phyloP scores from a whole-genome alignment of 2,113 vertebrate genomes.

The Trochalopteron elliotii region DNA sequence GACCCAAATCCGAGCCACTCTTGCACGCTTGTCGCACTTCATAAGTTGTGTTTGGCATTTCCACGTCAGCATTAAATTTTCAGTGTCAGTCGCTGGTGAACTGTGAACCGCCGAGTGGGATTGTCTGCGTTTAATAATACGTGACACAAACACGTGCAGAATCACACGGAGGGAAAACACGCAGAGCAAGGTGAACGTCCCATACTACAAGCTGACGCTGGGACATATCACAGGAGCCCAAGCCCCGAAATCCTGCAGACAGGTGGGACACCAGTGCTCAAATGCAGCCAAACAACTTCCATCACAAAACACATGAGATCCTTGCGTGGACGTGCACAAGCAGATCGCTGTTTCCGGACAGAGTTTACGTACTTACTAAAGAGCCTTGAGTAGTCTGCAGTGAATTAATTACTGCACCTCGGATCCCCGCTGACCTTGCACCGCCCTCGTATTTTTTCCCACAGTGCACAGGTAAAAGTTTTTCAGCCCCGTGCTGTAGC shows the following conservation, averaged over 20 bases:
- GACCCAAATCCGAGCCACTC: background rate
- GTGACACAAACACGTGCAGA: fast-evolving
- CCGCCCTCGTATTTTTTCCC: background rate
- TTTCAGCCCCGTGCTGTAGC: background rate
- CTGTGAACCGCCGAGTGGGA: background rate
- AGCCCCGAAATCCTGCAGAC: background rate
- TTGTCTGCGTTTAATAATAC: background rate
- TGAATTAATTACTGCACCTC: background rate
- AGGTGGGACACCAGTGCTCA: no score
- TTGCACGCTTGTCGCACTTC: background rate
- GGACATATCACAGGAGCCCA: fast-evolving
- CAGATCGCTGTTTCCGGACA: background rate
- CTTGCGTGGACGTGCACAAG: fast-evolving
- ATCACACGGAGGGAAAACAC: background rate
- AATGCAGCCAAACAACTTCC: no score
- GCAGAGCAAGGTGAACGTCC: background rate
- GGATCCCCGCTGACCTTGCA: background rate
- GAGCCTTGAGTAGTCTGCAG: background rate
- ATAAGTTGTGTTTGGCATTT: background rate
- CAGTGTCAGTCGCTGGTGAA: background rate
- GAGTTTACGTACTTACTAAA: background rate
- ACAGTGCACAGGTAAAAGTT: background rate
- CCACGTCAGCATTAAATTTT: background rate
- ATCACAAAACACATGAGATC: background rate
- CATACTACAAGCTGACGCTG: background rate